These are phyloP conservation scores for Sitta carolinensis DNA, from an alignment of 2,797 vertebrate genomes.

Conservation along the genomic window DNA sequence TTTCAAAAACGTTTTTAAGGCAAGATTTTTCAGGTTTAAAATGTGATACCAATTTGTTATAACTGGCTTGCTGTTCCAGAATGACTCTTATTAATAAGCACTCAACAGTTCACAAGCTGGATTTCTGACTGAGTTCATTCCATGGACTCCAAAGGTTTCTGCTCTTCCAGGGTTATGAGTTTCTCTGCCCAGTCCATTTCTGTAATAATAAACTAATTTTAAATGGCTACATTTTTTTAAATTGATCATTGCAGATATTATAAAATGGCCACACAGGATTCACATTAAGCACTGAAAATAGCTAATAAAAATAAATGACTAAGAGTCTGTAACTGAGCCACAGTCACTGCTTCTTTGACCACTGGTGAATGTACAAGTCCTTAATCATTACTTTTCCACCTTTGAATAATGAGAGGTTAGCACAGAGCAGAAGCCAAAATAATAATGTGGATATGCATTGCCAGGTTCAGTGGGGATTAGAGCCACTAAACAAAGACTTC, in stretches of 20 bases:
- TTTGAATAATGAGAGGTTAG: not conserved
- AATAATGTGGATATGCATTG: not conserved
- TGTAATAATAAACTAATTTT: not conserved
- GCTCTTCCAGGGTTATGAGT: not conserved
- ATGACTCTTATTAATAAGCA: not conserved
- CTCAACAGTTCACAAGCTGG: not conserved
- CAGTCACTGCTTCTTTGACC: not conserved
- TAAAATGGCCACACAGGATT: not conserved
- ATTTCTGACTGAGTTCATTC: not conserved
- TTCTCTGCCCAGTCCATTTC: not conserved
- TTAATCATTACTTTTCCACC: not conserved
- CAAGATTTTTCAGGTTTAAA: not conserved
- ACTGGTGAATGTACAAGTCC: not conserved
- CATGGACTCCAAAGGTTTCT: not conserved
- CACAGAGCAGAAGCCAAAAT: not conserved
- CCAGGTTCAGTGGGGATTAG: constrained; percentile 38
- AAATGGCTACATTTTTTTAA: not conserved
- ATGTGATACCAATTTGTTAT: constrained; percentile 7
- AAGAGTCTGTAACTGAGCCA: not conserved
- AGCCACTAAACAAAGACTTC: constrained; percentile 55
- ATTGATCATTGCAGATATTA: not conserved
- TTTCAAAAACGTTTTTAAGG: not conserved
- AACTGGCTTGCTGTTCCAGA: constrained; percentile 15
- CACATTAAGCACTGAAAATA: not conserved
- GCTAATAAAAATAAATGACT: not conserved